These are phyloP conservation scores for Philotrypesis tridentata DNA, from an alignment of 1,140 invertebrate species.

Conservation along the genomic window DNA sequence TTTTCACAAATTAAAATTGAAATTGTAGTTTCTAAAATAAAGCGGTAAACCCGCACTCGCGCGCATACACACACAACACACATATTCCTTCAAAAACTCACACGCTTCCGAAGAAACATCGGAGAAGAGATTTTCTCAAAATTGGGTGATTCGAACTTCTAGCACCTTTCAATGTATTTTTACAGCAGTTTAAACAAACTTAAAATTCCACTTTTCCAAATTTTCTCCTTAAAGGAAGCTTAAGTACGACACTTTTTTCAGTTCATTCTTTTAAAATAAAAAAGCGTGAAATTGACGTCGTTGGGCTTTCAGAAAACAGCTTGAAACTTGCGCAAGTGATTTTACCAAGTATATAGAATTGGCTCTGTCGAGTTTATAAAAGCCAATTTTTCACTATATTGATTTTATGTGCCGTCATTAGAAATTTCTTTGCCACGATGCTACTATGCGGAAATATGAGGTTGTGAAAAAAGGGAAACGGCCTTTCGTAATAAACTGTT, in stretches of 20 bases:
- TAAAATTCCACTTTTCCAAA: no score
- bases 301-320: background rate
- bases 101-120: no score
- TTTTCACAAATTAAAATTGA: no score
- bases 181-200: no score
- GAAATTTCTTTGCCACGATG: background rate
- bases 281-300: background rate
- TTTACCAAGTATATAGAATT: background rate
- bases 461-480: background rate
- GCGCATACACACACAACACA: no score
- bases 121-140: no score
- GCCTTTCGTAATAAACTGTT: background rate
- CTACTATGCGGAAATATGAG: background rate
- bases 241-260: background rate
- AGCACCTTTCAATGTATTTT: no score
- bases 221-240: no score
- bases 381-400: constrained; percentile 22
- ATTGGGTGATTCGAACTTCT: no score
- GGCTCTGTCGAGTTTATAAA: background rate
- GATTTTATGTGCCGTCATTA: constrained; percentile 1
- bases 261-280: background rate
- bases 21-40: no score
- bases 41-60: no score
- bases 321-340: background rate
- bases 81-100: no score